Conservation (phyloP, 2,888 invertebrate genomes). For the Spatulosminthurus flaviceps region DNA sequence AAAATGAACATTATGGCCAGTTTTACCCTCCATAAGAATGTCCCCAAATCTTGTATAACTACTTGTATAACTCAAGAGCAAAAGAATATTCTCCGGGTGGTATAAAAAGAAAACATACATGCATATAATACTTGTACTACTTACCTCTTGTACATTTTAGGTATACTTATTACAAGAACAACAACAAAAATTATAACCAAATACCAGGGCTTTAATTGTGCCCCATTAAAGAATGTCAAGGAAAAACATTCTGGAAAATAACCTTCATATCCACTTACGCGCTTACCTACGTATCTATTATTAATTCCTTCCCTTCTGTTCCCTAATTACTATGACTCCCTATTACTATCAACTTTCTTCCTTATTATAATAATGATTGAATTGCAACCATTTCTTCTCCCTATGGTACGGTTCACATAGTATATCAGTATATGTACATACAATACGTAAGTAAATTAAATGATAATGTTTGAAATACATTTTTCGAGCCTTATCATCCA, state of each 20-base stretch:
- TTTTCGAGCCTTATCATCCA: no score
- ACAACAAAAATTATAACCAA: slow-evolving; percentile 3
- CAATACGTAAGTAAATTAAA: no score
- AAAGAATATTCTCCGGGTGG: background rate
- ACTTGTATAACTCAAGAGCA: no score
- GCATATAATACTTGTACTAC: background rate
- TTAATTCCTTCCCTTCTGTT: background rate
- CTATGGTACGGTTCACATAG: no score
- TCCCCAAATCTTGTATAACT: background rate
- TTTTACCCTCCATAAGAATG: slow-evolving; percentile 7
- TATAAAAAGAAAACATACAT: no score
- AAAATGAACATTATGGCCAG: slow-evolving; percentile 25
- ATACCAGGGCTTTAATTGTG: slow-evolving; percentile 22
- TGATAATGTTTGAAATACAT: no score
- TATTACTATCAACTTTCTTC: background rate
- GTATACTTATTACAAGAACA: slow-evolving; percentile 8
- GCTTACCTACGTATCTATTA: slow-evolving; percentile 15
- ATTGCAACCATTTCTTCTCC: no score
- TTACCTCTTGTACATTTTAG: background rate
- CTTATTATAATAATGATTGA: no score
- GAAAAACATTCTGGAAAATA: slow-evolving; percentile 9
- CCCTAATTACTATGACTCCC: background rate
- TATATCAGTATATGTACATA: no score
- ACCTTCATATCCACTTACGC: slow-evolving; percentile 31
- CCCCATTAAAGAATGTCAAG: background rate